Conservation (phyloP, 2,113 vertebrate species). For the Ptilonorhynchus violaceus region DNA sequence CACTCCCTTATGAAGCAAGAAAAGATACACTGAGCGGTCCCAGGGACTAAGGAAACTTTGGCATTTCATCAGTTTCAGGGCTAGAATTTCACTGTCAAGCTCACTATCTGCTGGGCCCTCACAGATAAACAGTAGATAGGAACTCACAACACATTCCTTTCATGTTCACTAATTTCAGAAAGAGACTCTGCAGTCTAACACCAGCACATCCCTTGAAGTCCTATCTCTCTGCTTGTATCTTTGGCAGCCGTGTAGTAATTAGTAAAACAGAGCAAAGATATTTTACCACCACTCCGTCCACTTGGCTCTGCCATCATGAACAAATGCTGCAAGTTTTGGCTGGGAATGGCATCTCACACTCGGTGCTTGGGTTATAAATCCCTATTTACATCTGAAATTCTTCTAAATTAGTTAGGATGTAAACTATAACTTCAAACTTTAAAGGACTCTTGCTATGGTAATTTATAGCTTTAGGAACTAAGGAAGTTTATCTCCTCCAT, state of each 20-base stretch:
- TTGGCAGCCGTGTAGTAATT: conserved; percentile 59
- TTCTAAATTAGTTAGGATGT: conserved; percentile 40
- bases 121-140: conserved; percentile 76
- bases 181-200: conserved; percentile 45
- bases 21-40: conserved; percentile 69
- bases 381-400: conserved; percentile 31
- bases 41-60: conserved; percentile 56
- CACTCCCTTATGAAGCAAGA: conserved; percentile 78
- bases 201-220: conserved; percentile 62
- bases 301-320: background rate
- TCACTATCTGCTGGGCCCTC: conserved; percentile 67
- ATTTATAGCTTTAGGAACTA: conserved; percentile 41
- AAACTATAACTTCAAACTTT: conserved; percentile 3
- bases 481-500: conserved; percentile 14
- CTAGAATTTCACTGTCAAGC: conserved; percentile 77
- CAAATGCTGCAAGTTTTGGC: background rate
- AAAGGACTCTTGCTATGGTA: background rate
- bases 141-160: conserved; percentile 77
- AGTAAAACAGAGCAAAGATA: conserved; percentile 49
- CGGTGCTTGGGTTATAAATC: conserved; percentile 21
- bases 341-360: conserved; percentile 31
- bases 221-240: conserved; percentile 45
- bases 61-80: conserved; percentile 77
- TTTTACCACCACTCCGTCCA: conserved; percentile 31
- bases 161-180: conserved; percentile 68